Evolutionary conservation across 1,140 invertebrate genomes (phyloP).

Genomic region (Anthonomus grandis): DNA sequence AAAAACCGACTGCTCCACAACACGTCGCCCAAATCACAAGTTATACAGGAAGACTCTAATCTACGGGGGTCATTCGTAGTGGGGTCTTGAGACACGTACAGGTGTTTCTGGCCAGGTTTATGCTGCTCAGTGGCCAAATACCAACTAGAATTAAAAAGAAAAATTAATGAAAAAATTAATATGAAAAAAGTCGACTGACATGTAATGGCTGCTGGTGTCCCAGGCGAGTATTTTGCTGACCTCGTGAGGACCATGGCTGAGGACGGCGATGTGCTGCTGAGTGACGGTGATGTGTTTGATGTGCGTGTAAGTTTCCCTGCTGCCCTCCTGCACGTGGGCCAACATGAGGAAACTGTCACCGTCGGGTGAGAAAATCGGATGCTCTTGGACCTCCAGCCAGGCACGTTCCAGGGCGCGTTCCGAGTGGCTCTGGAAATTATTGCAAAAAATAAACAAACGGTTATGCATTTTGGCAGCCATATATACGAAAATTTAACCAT

Average conservation of each 20-base stretch:
- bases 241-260: slow-evolving; percentile 85
- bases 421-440: slow-evolving; percentile 64
- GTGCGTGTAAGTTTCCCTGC: slow-evolving; percentile 79
- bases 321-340: slow-evolving; percentile 76
- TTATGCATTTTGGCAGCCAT: background rate
- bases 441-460: slow-evolving; percentile 2
- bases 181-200: slow-evolving; percentile 57
- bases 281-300: slow-evolving; percentile 81
- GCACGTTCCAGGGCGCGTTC: slow-evolving; percentile 75
- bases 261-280: slow-evolving; percentile 77
- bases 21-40: slow-evolving; percentile 67
- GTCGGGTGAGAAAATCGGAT: slow-evolving; percentile 78
- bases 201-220: slow-evolving; percentile 76
- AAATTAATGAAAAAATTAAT: slow-evolving; percentile 4
- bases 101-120: slow-evolving; percentile 78
- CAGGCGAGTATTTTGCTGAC: slow-evolving; percentile 80
- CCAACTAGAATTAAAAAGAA: slow-evolving; percentile 51
- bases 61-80: slow-evolving; percentile 67
- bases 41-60: slow-evolving; percentile 73
- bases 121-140: slow-evolving; percentile 66
- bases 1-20: slow-evolving; percentile 69
- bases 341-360: slow-evolving; percentile 81
- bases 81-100: slow-evolving; percentile 72
- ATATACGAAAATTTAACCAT: background rate
- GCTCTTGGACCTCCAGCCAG: slow-evolving; percentile 80